Percentiles rank a stretch among this genome's conserved stretches.
Conservation (phyloP, 2,888 invertebrate species). For the Lithophane semibrunnea region DNA sequence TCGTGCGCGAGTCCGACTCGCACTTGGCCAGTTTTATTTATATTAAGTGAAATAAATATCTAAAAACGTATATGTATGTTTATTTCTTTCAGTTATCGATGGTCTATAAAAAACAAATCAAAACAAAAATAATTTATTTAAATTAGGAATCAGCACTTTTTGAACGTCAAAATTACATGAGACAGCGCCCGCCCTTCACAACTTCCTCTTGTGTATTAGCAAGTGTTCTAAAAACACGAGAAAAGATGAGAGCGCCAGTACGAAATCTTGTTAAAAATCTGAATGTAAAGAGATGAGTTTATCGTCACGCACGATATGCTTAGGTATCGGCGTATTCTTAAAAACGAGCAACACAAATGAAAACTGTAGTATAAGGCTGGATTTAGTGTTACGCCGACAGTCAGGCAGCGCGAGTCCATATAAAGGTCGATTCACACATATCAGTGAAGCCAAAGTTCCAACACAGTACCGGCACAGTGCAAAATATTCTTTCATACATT, state of each 20-base stretch:
- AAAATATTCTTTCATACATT: no score
- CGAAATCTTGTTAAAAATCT: neutral
- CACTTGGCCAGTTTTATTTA: neutral
- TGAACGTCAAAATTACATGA: neutral
- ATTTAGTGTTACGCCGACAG: no score
- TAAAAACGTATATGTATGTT: neutral
- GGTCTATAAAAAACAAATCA: neutral
- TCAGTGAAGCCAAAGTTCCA: no score
- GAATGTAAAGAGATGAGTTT: neutral
- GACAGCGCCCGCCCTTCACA: neutral
- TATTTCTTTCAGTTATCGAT: neutral
- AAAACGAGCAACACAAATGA: neutral
- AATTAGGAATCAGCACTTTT: neutral
- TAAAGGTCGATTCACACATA: no score
- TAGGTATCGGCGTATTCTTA: neutral
- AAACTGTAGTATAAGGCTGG: no score
- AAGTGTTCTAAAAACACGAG: neutral
- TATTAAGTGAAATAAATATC: neutral
- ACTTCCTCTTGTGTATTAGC: neutral
- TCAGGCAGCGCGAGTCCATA: no score
- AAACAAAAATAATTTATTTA: neutral
- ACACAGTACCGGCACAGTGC: no score
- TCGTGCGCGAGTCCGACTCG: no score
- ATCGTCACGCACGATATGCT: neutral
- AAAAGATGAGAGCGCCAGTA: neutral